Percentiles rank a stretch among this genome's conserved stretches.
phyloP scores from a whole-genome alignment of 2,888 invertebrate species.

The Pomacea canaliculata region DNA sequence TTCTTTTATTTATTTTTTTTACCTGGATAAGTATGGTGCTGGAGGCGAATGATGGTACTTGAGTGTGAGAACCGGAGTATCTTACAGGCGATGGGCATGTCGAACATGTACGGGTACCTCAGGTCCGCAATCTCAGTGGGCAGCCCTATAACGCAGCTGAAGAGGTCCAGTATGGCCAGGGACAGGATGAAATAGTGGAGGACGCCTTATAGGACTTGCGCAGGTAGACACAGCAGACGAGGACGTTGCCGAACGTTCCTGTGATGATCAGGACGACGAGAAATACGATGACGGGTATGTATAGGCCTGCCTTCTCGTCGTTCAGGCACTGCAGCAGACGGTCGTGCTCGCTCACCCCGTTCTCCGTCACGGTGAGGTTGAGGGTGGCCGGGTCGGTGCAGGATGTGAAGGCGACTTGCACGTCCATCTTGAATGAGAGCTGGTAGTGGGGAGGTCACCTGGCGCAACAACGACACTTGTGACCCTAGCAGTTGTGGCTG shows the following conservation, averaged over 20 bases:
- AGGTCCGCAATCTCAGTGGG: constrained; percentile 63
- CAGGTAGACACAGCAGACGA: constrained; percentile 59
- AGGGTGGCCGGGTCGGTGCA: not conserved
- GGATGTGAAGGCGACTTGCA: not conserved
- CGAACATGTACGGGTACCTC: constrained; percentile 59
- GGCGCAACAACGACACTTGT: too few species aligned
- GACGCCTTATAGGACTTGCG: constrained; percentile 51
- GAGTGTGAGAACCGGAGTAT: constrained; percentile 58
- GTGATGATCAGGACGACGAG: constrained; percentile 51
- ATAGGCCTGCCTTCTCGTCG: constrained; percentile 53
- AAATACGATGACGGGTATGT: constrained; percentile 60
- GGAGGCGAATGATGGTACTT: constrained; percentile 60
- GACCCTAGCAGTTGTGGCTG: too few species aligned
- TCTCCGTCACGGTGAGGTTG: constrained; percentile 5
- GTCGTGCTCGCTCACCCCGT: constrained; percentile 13
- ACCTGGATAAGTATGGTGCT: constrained; percentile 54
- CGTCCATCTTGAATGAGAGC: constrained; percentile 6
- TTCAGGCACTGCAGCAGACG: constrained; percentile 41
- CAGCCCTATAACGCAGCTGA: constrained; percentile 61
- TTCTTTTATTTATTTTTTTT: constrained; percentile 4
- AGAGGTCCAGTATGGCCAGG: constrained; percentile 57
- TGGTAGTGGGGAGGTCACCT: too few species aligned
- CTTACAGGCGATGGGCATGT: constrained; percentile 57
- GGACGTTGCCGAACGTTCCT: constrained; percentile 55
- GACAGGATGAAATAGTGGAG: constrained; percentile 62